Evolutionary conservation across 2,113 vertebrate genomes (phyloP).

Genomic region (Grallaria varia): DNA sequence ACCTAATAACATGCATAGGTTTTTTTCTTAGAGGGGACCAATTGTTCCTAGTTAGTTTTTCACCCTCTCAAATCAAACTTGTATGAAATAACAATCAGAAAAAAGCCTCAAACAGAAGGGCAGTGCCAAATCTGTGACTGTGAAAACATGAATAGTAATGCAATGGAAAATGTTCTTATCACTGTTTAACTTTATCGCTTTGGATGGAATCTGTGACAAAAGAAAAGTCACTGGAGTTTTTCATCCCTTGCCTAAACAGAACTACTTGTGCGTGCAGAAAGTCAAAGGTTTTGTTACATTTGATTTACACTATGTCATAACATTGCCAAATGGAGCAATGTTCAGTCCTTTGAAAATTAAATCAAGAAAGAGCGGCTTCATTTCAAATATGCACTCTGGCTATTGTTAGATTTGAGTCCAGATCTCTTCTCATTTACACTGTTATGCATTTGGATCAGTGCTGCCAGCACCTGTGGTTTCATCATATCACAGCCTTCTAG

Average conservation of each 20-base stretch:
- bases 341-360: background rate
- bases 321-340: background rate
- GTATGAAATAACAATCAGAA: background rate
- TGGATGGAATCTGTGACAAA: background rate
- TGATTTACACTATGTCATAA: background rate
- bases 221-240: background rate
- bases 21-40: background rate
- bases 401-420: background rate
- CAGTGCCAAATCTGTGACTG: background rate
- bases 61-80: background rate
- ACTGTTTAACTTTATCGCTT: conserved; percentile 4
- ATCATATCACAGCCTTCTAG: accelerated
- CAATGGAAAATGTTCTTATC: background rate
- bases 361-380: background rate
- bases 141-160: background rate
- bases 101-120: background rate
- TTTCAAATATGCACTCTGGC: background rate
- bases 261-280: background rate
- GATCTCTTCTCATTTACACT: background rate
- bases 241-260: background rate
- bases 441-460: background rate
- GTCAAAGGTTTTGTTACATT: background rate
- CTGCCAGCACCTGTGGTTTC: background rate
- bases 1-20: background rate
- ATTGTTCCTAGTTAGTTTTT: background rate